Percentiles rank a stretch among this genome's conserved stretches.
These are phyloP conservation scores for Melanotaenia maccullochi DNA, from an alignment of 2,797 vertebrate genomes.

Conservation along the genomic window DNA sequence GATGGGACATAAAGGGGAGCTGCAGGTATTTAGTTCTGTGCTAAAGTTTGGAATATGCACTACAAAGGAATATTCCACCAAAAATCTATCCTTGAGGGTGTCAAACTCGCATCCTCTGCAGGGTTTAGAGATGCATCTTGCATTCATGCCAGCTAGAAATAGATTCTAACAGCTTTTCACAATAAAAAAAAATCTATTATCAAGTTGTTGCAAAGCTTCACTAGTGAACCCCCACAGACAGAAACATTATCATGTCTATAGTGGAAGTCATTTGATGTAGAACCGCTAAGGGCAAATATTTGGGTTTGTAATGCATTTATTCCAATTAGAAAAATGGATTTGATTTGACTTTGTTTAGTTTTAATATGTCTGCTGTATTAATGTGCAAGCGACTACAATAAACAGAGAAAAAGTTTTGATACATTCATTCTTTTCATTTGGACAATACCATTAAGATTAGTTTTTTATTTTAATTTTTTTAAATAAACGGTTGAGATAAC, in stretches of 20 bases:
- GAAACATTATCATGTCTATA: background rate
- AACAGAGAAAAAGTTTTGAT: background rate
- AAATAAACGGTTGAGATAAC: too few relatives aligned
- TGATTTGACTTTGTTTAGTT: too few relatives aligned
- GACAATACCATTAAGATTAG: too few relatives aligned
- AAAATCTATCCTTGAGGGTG: background rate
- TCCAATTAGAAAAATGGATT: too few relatives aligned
- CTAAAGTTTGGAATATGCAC: background rate
- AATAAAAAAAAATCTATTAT: background rate
- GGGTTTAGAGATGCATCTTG: background rate
- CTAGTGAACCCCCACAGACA: background rate
- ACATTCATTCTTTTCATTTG: too few relatives aligned
- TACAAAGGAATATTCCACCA: constrained; percentile 10
- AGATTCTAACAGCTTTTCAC: background rate
- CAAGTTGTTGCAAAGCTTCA: too few relatives aligned
- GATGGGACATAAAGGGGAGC: background rate
- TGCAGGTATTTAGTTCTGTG: background rate
- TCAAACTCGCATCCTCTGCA: background rate
- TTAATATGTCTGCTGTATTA: background rate
- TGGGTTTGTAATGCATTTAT: too few relatives aligned
- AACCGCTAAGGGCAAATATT: too few relatives aligned
- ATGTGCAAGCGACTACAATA: background rate
- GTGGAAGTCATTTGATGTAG: too few relatives aligned
- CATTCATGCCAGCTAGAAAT: background rate
- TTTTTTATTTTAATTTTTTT: too few relatives aligned